phyloP scores from a whole-genome alignment of 2,888 invertebrate species.

The Heliconius sara region DNA sequence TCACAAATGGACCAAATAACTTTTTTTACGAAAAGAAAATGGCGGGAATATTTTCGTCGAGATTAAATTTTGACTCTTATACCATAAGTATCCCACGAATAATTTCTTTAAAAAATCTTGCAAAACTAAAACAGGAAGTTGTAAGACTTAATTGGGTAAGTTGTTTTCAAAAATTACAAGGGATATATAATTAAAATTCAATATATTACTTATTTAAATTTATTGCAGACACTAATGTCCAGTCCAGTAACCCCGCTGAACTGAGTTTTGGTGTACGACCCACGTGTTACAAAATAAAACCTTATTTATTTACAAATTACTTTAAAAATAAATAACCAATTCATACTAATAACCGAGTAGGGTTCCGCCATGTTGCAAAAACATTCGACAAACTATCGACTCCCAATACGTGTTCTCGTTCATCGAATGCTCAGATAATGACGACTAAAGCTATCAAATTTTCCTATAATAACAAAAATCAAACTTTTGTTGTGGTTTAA shows the following conservation, averaged over 20 bases:
- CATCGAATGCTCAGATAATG: slow-evolving; percentile 32
- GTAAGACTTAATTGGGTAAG: too few species aligned
- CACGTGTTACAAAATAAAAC: slow-evolving; percentile 68
- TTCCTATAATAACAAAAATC: slow-evolving; percentile 51
- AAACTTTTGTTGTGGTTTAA: slow-evolving; percentile 61
- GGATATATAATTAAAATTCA: slow-evolving; percentile 52
- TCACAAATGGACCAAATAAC: too few species aligned
- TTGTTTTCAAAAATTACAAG: neutral
- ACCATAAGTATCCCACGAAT: too few species aligned
- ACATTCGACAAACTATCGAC: slow-evolving; percentile 30
- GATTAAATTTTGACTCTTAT: too few species aligned
- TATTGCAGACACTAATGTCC: slow-evolving; percentile 82
- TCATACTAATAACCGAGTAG: slow-evolving; percentile 72
- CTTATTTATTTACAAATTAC: slow-evolving; percentile 70
- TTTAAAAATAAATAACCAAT: slow-evolving; percentile 78
- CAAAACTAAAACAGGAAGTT: too few species aligned
- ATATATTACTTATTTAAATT: slow-evolving; percentile 69
- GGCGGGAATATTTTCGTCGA: too few species aligned
- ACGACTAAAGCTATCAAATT: slow-evolving; percentile 48
- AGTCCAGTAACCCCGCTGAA: slow-evolving; percentile 78
- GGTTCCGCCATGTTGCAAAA: slow-evolving; percentile 38
- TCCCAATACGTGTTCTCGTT: neutral
- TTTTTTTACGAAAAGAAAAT: too few species aligned
- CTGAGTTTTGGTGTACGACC: slow-evolving; percentile 71
- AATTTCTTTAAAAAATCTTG: too few species aligned